Evolutionary conservation across 2,113 vertebrate species (phyloP), one percentile per base, ranked within the genome.

Genomic region (Phaethornis superciliosus): DNA sequence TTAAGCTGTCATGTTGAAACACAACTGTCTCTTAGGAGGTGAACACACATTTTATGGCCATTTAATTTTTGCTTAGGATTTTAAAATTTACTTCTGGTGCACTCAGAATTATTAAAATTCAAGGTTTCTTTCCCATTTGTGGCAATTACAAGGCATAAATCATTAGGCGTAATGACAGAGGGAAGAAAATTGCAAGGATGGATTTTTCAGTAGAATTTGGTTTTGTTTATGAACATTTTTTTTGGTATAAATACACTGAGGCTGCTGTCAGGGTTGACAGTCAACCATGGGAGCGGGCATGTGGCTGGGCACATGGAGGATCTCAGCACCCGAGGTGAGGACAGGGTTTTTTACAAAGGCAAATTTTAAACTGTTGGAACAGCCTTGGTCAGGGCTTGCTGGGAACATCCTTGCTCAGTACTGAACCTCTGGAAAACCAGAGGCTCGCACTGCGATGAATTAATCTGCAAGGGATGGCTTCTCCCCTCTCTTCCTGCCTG

Each of bases 1-100:
- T 92, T 88, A 87, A 88, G 54, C 69, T 71, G 88, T 92, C 88
- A 20, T 35, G 33, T 68, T 89, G 89, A 84, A 94, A 68, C 35
- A 20, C 71, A 92, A 37, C 84, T 28, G 30, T 58, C 71, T 70
- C 69, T 30, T 77, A 88, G 88, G 72, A 93, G 32, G 65, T 4
- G 35, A 94, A 27, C 56, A 49, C 51, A 6, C 35, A 33, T 92
- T 95, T 94, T 78, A 69, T 77, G 62, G 68, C 46, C 71, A 85
- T 86, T 97, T 85, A 76, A 77, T 86, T 93, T 85, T 80, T 94
- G 70, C 69, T 94, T 77, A 40, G 88, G 81, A 80, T 86, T 94
- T 89, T 33, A 70, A 67, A 70, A 30, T 49, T 63, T 80, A 72
- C 35, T 84, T 76, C 76, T 76, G 69, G 60, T 51, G 28, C 30